Base-by-base conservation (phyloP, 2,797 vertebrate species). In the Anableps anableps region DNA sequence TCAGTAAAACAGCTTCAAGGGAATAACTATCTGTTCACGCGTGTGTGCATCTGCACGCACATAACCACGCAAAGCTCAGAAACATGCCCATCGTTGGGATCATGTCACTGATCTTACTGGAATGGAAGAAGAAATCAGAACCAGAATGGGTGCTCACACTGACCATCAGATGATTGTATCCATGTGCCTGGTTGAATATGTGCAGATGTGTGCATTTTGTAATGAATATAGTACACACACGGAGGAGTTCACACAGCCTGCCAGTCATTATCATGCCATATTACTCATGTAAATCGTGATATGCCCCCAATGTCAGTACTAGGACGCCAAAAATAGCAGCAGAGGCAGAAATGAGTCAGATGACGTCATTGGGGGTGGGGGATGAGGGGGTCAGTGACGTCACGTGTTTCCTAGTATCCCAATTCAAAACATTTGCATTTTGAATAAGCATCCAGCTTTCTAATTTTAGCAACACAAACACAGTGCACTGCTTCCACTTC, bases 221-320 rank as follows among this genome's bases (percentile, higher is more conserved):
- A 36, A 38, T 68, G 66, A 45, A 45, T 73, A 53, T 58, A 68
- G 19, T 21, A 38, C 45, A 50, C 48, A 36, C 75, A 80, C 5
- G 0, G 31, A 41, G 36, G 60, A 66, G 81, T 75, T 34, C 41
- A 82, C 26, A 16, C 80, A 74, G 87, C 83, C 80, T 88, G 88
- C 83, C 88, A 89, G 87, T 91, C 85, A 80, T 88, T 86, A 85
- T 90, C 89, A 88, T 74, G 70, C 71, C 51, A 70, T 81, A 87
- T 92, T 93, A 85, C 86, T 88, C 86, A 76, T 79, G 75, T 82
- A 81, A 85, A 90, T 83, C 81, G 73, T 90, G 91, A 90, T 88
- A 84, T 90, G 87, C 90, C 91, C 90, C 83, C 84, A 68, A 68
- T 86, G 89, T 91, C 88, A 88, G 86, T 83, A 82, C 76, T 82